Percentiles rank a stretch among this genome's conserved stretches.
phyloP scores from a whole-genome alignment of 2,113 vertebrate genomes.

The Proterorhinus semilunaris region DNA sequence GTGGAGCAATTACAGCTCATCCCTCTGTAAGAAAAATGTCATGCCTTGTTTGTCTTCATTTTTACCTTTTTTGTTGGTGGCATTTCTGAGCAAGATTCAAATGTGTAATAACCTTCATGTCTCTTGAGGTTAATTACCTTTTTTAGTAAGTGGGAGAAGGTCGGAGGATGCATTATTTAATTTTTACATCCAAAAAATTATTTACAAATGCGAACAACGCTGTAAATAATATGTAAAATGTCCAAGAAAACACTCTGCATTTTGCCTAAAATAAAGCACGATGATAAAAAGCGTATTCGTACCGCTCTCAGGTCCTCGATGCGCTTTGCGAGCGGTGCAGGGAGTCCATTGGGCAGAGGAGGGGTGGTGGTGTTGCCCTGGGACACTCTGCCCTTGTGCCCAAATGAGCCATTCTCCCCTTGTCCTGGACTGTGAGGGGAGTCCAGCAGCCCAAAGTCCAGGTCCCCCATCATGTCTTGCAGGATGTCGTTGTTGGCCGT shows the following conservation, averaged over 20 bases:
- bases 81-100: no score
- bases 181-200: no score
- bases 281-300: conserved; percentile 24
- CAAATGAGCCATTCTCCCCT: conserved; percentile 85
- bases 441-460: conserved; percentile 93
- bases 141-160: no score
- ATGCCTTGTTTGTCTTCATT: no score
- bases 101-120: no score
- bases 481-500: conserved; percentile 89
- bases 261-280: not conserved
- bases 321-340: conserved; percentile 85
- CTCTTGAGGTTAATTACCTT: no score
- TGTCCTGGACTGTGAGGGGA: conserved; percentile 85
- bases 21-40: no score
- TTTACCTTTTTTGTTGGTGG: no score
- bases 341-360: conserved; percentile 87
- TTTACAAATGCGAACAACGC: no score
- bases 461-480: conserved; percentile 92
- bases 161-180: no score
- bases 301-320: conserved; percentile 94
- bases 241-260: no score
- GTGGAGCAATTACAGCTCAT: not conserved
- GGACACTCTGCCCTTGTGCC: conserved; percentile 63
- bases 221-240: no score
- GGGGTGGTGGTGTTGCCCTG: conserved; percentile 64